phyloP scores from a whole-genome alignment of 2,113 vertebrate genomes.

The Abramis brama region DNA sequence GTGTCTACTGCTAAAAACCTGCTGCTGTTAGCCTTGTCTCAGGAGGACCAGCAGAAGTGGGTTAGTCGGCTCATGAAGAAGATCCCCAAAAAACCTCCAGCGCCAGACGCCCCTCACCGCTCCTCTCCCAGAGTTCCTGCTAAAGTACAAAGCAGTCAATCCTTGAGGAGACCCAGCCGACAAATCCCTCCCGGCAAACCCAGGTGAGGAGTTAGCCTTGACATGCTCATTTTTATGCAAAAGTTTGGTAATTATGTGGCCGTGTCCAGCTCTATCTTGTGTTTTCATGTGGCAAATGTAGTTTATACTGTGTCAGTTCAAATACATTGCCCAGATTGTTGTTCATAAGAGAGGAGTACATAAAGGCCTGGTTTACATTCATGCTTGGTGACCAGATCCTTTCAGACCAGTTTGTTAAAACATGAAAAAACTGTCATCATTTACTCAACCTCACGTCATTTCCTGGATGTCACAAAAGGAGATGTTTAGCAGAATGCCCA shows the following conservation, averaged over 20 bases:
- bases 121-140: slow-evolving; percentile 94
- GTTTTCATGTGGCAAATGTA: not conserved
- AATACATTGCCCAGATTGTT: not conserved
- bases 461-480: not conserved
- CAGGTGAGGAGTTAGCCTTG: slow-evolving; percentile 78
- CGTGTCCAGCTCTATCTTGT: not conserved
- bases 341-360: not conserved
- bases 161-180: slow-evolving; percentile 91
- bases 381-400: not conserved
- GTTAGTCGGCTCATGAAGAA: slow-evolving; percentile 96
- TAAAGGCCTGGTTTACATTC: not conserved
- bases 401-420: not conserved
- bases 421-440: not conserved
- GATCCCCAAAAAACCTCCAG: slow-evolving; percentile 96
- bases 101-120: slow-evolving; percentile 88
- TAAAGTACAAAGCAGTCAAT: slow-evolving; percentile 95
- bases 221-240: not conserved
- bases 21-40: slow-evolving; percentile 90
- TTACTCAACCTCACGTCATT: not conserved
- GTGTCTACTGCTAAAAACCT: slow-evolving; percentile 97
- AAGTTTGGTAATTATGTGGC: not conserved
- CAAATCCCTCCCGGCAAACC: slow-evolving; percentile 93
- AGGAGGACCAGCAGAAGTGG: slow-evolving; percentile 98
- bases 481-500: slow-evolving; percentile 3
- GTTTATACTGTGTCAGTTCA: not conserved